Conservation (phyloP, 2,888 invertebrate species). For the Phengaris arion region DNA sequence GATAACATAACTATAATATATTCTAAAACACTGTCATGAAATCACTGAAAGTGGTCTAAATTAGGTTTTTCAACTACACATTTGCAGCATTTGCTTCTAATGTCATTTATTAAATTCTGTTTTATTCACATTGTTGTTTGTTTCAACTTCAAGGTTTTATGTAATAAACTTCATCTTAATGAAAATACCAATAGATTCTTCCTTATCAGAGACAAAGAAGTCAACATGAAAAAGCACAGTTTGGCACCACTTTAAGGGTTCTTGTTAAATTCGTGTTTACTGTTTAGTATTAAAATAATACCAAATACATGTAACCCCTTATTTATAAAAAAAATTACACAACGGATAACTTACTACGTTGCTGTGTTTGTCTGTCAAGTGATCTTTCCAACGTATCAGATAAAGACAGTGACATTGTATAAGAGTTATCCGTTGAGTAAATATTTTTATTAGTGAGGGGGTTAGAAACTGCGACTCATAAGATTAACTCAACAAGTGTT, state of each 20-base stretch:
- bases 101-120: background rate
- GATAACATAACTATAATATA: background rate
- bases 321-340: too few relatives aligned
- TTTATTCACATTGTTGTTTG: background rate
- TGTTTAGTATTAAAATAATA: background rate
- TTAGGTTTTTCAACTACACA: too few relatives aligned
- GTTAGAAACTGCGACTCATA: constrained; percentile 8
- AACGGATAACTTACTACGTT: too few relatives aligned
- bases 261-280: background rate
- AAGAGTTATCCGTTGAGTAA: too few relatives aligned
- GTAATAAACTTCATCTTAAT: too few relatives aligned
- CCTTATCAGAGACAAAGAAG: background rate
- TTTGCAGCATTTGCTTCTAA: too few relatives aligned
- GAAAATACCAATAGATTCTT: too few relatives aligned
- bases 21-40: background rate
- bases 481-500: background rate
- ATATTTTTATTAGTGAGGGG: too few relatives aligned
- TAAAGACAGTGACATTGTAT: too few relatives aligned
- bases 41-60: background rate
- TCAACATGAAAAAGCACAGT: too few relatives aligned
- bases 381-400: too few relatives aligned
- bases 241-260: background rate
- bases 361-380: too few relatives aligned
- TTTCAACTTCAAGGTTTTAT: background rate
- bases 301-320: background rate